Evolutionary conservation across 2,113 vertebrate species (phyloP).

Genomic region (Maccullochella peelii): DNA sequence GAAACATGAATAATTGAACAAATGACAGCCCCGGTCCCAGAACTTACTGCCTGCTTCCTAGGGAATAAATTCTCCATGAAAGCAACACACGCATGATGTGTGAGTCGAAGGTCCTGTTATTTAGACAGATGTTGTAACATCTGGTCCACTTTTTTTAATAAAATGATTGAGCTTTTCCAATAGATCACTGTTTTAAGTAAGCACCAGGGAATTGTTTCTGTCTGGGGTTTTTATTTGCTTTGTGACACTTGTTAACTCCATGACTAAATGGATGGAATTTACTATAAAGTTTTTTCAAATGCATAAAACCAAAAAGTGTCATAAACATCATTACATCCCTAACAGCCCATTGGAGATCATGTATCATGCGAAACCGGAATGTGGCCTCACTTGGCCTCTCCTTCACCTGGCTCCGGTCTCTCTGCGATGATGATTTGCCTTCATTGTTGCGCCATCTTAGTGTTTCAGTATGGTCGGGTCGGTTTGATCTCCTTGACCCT

Average conservation of each 20-base stretch:
- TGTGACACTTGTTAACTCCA: not conserved
- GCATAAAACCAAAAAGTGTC: not conserved
- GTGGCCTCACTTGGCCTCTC: not conserved
- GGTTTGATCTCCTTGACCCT: slow-evolving; percentile 24
- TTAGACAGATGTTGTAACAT: slow-evolving; percentile 46
- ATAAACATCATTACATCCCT: not conserved
- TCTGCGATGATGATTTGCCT: not conserved
- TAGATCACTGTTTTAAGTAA: not conserved
- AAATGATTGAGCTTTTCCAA: not conserved
- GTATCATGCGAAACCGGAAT: slow-evolving; percentile 8
- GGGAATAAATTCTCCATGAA: not conserved
- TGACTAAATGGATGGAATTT: not conserved
- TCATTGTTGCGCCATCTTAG: not conserved
- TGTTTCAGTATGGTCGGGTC: not conserved
- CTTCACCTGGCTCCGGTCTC: slow-evolving; percentile 13
- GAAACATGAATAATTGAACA: not conserved
- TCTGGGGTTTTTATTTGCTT: not conserved
- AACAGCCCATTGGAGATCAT: not conserved
- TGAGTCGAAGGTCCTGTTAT: not conserved
- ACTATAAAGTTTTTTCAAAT: not conserved
- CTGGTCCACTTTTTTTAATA: slow-evolving; percentile 31
- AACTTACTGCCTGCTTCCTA: not conserved
- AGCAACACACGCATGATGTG: not conserved
- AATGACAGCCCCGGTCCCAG: not conserved
- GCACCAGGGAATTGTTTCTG: slow-evolving; percentile 4